phyloP scores from a whole-genome alignment of 2,113 vertebrate genomes.

The Cairina moschata region DNA sequence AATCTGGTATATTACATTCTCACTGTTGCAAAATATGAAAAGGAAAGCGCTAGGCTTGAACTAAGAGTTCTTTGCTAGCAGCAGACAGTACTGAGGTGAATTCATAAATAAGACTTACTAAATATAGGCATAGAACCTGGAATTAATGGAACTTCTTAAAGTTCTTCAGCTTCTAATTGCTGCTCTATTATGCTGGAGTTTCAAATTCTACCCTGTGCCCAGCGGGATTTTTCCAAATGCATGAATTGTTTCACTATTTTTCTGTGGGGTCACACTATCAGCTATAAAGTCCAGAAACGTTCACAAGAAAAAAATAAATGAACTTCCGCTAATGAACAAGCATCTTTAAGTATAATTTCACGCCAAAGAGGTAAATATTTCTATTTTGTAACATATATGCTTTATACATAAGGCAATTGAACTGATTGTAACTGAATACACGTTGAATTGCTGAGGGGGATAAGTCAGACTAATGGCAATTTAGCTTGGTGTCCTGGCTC shows the following conservation, averaged over 20 bases:
- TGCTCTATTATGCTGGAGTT: rapidly evolving
- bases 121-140: not conserved
- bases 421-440: not conserved
- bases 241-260: not conserved
- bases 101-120: not conserved
- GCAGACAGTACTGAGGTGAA: not conserved
- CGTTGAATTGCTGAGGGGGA: not conserved
- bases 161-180: not conserved
- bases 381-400: not conserved
- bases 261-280: not conserved
- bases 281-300: not conserved
- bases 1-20: not conserved
- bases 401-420: not conserved
- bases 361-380: not conserved
- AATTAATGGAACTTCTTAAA: not conserved
- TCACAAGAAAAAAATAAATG: not conserved
- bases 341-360: not conserved
- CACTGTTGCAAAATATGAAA: not conserved
- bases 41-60: not conserved
- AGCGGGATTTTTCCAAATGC: not conserved
- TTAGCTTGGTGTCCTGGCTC: not conserved
- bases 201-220: not conserved
- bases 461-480: not conserved
- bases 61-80: not conserved
- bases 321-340: not conserved